Evolutionary conservation across 2,797 vertebrate species (phyloP), one percentile per base, ranked within the genome.

Genomic region (Diceros bicornis): DNA sequence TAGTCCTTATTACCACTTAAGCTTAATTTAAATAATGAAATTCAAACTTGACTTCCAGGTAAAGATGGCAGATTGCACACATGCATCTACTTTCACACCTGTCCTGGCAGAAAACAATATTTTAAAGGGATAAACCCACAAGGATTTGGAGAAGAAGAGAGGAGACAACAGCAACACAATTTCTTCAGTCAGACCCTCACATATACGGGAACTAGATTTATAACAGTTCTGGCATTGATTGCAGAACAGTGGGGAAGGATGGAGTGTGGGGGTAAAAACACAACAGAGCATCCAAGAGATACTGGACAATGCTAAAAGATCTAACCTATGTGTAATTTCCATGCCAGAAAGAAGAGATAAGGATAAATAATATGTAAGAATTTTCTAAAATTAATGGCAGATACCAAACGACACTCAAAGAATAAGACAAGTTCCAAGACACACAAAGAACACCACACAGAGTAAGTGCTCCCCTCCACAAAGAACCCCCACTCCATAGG

Each of bases 11-110:
- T 18, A 29, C 2, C 32, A 62, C 8, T 64, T 78, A 10, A 21
- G 37, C 18, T 90, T 34, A 17, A 64, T 93, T 37, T 52, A 75
- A 95, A 47, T 59, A 87, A 59, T 29, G 16, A 95, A 91, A 92
- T 71, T 95, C 32, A 71, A 64, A 71, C 14, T 47, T 34, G 29
- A 72, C 78, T 71, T 92, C 16, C 61, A 81, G 78, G 29, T 82
- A 89, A 91, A 89, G 41, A 83, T 1, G 50, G 21, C 8, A 85
- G 61, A 34, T 25, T 23, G 1, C 14, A 62, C 57, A 52, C 32
- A 16, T 7, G 7, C 9, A 52, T 34, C 32, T 61, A 84, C 21
- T 71, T 52, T 71, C 74, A 78, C 12, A 18, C 32, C 8, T 21
- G 57, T 68, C 52, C 17, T 71, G 66, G 81, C 55, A 82, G 61